Evolutionary conservation across 2,888 invertebrate genomes (phyloP).

Genomic region (Aphidius colemani): DNA sequence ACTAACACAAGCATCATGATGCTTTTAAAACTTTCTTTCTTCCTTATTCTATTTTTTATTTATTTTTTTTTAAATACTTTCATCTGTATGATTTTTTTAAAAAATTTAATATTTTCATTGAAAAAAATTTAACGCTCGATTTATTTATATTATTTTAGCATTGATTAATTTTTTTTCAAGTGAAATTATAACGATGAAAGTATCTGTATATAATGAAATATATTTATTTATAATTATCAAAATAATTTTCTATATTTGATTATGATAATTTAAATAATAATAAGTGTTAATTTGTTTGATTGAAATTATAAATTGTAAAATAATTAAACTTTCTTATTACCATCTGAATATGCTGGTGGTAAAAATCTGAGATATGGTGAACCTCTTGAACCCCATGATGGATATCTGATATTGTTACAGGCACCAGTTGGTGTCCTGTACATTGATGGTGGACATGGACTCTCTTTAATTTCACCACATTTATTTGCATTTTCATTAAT

Average conservation of each 20-base stretch:
- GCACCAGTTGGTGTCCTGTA: constrained; percentile 81
- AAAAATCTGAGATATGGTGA: constrained; percentile 77
- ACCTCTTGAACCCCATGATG: constrained; percentile 82
- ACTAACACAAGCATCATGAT: too few relatives aligned
- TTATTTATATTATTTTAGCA: neutral
- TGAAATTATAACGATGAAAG: too few relatives aligned
- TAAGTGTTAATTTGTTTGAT: too few relatives aligned
- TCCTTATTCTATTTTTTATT: constrained; percentile 18
- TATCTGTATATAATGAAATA: too few relatives aligned
- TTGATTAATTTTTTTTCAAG: neutral
- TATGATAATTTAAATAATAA: too few relatives aligned
- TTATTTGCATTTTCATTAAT: constrained; percentile 33
- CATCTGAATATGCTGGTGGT: constrained; percentile 75
- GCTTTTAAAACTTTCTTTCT: constrained; percentile 22
- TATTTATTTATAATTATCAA: too few relatives aligned
- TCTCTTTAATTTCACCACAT: constrained; percentile 47
- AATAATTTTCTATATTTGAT: too few relatives aligned
- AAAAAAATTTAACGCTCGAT: too few relatives aligned
- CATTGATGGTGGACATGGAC: constrained; percentile 79
- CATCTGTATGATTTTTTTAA: constrained; percentile 8
- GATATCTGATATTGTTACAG: constrained; percentile 87
- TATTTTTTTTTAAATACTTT: constrained; percentile 1
- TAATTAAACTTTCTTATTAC: constrained; percentile 56
- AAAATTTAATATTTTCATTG: too few relatives aligned
- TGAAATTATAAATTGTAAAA: too few relatives aligned